phyloP scores from a whole-genome alignment of 2,888 invertebrate genomes.

The Eupithecia centaureata region DNA sequence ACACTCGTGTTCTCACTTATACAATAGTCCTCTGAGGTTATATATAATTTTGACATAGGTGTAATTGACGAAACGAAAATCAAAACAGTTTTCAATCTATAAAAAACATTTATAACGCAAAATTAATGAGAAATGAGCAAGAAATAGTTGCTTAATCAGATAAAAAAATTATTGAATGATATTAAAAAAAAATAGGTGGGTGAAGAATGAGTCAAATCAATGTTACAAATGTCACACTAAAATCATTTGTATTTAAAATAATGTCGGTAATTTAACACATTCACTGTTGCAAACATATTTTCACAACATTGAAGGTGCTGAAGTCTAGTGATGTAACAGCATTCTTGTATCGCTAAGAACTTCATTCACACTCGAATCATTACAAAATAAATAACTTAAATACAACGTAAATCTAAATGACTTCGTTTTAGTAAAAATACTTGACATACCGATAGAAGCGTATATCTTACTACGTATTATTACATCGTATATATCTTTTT shows the following conservation, averaged over 20 bases:
- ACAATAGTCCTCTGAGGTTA: conserved; percentile 23
- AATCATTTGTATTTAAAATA: conserved; percentile 17
- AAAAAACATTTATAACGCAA: neutral
- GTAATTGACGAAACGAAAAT: neutral
- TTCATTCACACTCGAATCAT: conserved; percentile 51
- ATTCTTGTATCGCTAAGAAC: conserved; percentile 47
- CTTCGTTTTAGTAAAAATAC: conserved; percentile 63
- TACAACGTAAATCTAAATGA: conserved; percentile 70
- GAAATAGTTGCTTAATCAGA: too few species aligned
- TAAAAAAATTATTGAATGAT: too few species aligned
- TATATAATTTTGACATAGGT: neutral
- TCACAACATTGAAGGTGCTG: conserved; percentile 72
- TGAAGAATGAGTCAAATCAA: conserved; percentile 1
- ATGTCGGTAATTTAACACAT: conserved; percentile 48
- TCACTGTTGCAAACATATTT: conserved; percentile 78
- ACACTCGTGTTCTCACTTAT: conserved; percentile 51
- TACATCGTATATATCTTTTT: conserved; percentile 3
- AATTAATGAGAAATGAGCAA: neutral
- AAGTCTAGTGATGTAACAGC: conserved; percentile 29
- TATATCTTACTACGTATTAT: conserved; percentile 33
- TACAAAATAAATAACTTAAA: conserved; percentile 78
- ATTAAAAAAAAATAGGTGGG: too few species aligned
- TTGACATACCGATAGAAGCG: conserved; percentile 50
- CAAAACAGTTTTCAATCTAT: neutral
- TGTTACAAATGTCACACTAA: conserved; percentile 22